Conservation (phyloP, 2,113 vertebrate genomes). For the Phyllostomus discolor region DNA sequence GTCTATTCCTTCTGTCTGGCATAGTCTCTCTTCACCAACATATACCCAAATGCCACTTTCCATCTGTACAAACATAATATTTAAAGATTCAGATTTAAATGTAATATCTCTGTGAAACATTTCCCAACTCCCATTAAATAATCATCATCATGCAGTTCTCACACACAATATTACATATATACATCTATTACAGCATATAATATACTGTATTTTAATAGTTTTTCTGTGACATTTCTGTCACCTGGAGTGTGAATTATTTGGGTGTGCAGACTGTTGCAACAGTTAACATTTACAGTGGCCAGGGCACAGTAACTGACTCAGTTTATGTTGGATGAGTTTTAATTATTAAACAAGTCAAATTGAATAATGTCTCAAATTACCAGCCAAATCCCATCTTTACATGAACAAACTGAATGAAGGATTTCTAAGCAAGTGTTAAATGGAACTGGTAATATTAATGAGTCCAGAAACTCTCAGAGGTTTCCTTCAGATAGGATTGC, state of each 20-base stretch:
- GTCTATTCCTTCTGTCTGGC: background rate
- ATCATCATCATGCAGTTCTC: background rate
- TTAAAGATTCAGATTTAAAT: conserved; percentile 12
- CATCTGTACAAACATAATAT: background rate
- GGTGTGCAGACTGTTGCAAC: background rate
- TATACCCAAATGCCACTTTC: background rate
- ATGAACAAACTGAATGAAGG: background rate
- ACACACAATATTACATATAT: background rate
- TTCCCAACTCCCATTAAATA: background rate
- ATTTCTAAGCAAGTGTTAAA: background rate
- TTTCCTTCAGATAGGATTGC: background rate
- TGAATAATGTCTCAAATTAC: background rate
- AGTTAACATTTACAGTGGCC: background rate
- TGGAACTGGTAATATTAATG: background rate
- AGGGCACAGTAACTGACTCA: background rate
- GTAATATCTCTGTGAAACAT: background rate
- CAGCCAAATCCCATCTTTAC: background rate
- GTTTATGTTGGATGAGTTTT: background rate
- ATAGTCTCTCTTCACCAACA: background rate
- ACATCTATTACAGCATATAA: background rate
- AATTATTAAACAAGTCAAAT: background rate
- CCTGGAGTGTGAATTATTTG: background rate
- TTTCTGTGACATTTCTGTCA: background rate
- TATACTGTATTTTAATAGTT: background rate
- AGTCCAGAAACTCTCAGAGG: background rate